Evolutionary conservation across 2,888 invertebrate species (phyloP).

Genomic region (Alloscopus bannaensis): DNA sequence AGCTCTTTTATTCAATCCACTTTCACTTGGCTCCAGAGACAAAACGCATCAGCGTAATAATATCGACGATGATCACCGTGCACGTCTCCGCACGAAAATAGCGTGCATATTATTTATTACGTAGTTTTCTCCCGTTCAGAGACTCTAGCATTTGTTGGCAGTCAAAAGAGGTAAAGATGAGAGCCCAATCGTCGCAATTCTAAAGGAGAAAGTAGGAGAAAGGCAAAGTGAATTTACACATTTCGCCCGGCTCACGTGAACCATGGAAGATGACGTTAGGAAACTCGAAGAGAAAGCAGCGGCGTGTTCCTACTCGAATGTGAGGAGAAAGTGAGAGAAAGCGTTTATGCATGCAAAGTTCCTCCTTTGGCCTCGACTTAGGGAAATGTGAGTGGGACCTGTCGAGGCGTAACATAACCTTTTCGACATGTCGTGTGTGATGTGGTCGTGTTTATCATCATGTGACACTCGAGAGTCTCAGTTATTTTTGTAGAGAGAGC

Average conservation of each 20-base stretch:
- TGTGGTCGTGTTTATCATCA: neutral
- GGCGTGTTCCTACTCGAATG: neutral
- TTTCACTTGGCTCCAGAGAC: constrained; percentile 28
- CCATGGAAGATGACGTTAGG: constrained; percentile 35
- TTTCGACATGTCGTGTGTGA: constrained; percentile 18
- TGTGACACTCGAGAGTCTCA: neutral
- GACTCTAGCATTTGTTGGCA: no score
- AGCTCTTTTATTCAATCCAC: constrained; percentile 22
- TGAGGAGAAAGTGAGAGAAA: constrained; percentile 25
- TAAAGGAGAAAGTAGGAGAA: constrained; percentile 21
- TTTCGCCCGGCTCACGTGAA: constrained; percentile 36
- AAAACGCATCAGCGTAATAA: constrained; percentile 9
- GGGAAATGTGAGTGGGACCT: constrained; percentile 46
- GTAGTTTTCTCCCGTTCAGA: no score
- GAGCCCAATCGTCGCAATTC: constrained; percentile 17
- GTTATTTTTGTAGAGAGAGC: no score
- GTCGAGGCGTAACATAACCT: constrained; percentile 2
- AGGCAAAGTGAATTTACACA: constrained; percentile 47
- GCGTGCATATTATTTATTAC: no score
- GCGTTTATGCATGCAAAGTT: constrained; percentile 44
- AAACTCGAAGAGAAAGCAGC: constrained; percentile 11
- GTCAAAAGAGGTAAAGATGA: constrained; percentile 8
- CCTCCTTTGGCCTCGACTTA: constrained; percentile 41
- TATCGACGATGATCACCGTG: no score
- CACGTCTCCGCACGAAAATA: no score